Base-by-base conservation (phyloP, 2,888 invertebrate genomes). In the Folsomia manolachei region DNA sequence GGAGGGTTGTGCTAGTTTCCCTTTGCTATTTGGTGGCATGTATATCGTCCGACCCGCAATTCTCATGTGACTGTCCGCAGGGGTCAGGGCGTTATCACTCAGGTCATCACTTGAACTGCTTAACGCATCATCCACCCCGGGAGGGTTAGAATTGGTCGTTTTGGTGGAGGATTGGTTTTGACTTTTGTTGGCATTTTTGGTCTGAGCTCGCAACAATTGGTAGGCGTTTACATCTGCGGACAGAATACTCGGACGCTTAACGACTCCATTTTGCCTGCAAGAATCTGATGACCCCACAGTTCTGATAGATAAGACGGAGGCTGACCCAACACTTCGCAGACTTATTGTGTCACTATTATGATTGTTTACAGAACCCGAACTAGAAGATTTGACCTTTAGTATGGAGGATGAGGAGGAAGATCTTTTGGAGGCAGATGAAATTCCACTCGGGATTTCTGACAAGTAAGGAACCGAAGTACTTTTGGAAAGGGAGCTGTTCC, bases 41-140 rank as follows among this genome's bases (percentile, higher is more conserved):
- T 77, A 75, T 14, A 80, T 80, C 1, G 76, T 78, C 67, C 78
- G 79, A 14, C 80, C 80, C 18, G 77, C 79, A 26, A 80, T 80
- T 25, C 80, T 68, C 14, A 80, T 78, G 1, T 73, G 74, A 63
- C 76, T 73, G 27, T 76, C 71, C 4, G 63, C 4, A n/a, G n/a
- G n/a, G 19, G 71, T 77, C 24, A 79, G 53, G 27, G 75, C 79
- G 65, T 80, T 80, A 67, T 80, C 79, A 63, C 79, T 80, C 65
- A 80, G 61, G 27, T 79, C 78, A 73, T 80, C 78, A 69, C 78
- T 78, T 27, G 74, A 74, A 64, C 74, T 71, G 62, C 72, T 75
- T 52, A 77, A 70, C 19, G 68, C 73, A 64, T 77, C 77, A 18
- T 72, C 18, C 14, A 26, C 4, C n/a, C 2, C 26, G 23, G 51